phyloP scores from a whole-genome alignment of 2,113 vertebrate species.

The Lates calcarifer region DNA sequence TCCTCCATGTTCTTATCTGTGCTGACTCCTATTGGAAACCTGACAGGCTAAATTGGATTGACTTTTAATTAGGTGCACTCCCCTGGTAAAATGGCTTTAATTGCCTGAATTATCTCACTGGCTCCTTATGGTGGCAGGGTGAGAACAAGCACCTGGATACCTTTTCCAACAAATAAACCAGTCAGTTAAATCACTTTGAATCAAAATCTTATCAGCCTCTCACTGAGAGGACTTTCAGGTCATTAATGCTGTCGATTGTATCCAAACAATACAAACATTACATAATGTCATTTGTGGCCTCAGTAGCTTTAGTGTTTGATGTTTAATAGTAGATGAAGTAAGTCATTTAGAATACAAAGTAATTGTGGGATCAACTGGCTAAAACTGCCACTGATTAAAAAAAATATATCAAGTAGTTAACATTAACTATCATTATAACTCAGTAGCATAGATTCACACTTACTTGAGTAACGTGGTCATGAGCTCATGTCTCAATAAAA shows the following conservation, averaged over 20 bases:
- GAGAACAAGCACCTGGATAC: conserved; percentile 19
- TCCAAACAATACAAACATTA: not conserved
- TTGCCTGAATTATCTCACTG: conserved; percentile 64
- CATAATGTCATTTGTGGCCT: not conserved
- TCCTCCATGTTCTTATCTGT: conserved; percentile 60
- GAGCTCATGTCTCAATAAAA: no score
- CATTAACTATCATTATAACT: not conserved
- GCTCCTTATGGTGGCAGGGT: conserved; percentile 28
- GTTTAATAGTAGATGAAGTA: not conserved
- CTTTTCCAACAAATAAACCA: conserved; percentile 40
- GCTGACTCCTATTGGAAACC: conserved; percentile 54
- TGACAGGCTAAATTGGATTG: conserved; percentile 69
- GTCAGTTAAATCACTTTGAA: conserved; percentile 10
- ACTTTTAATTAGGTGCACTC: conserved; percentile 76
- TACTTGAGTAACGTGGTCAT: not conserved
- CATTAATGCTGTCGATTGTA: not conserved
- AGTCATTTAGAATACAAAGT: not conserved
- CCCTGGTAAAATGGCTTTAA: conserved; percentile 69
- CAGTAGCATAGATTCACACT: not conserved
- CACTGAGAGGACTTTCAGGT: conserved; percentile 15
- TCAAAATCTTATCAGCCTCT: conserved; percentile 19
- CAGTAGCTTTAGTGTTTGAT: not conserved
- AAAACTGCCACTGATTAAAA: not conserved
- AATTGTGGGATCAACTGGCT: not conserved
- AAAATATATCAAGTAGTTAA: no score